Evolutionary conservation across 2,797 vertebrate genomes (phyloP).

Genomic region (Xerus rutilus): DNA sequence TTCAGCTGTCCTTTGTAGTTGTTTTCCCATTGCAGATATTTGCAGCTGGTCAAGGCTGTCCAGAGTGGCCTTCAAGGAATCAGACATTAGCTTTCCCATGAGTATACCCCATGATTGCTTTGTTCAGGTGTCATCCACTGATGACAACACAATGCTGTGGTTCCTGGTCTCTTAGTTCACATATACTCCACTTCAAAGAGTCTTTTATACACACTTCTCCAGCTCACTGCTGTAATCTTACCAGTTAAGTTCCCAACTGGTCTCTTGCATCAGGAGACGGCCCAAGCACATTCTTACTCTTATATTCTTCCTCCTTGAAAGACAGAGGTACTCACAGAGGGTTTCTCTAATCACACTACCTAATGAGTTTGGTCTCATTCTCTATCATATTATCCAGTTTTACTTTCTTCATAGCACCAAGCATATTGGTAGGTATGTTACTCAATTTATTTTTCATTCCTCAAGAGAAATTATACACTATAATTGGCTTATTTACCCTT

Average conservation of each 20-base stretch:
- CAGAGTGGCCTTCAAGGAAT: not conserved
- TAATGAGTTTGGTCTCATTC: conserved; percentile 27
- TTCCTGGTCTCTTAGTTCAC: conserved; percentile 19
- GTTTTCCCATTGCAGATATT: not conserved
- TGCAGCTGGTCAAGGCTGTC: not conserved
- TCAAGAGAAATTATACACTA: not conserved
- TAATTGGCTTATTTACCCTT: not conserved
- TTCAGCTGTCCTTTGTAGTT: not conserved
- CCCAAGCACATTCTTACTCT: not conserved
- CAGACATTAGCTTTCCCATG: not conserved
- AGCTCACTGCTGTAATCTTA: not conserved
- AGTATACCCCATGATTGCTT: not conserved
- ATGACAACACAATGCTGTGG: conserved; percentile 46
- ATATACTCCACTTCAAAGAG: not conserved
- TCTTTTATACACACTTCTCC: not conserved
- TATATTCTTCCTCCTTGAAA: not conserved
- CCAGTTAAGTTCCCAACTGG: not conserved
- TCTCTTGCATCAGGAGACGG: not conserved
- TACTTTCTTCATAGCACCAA: conserved; percentile 25
- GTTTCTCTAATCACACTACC: not conserved
- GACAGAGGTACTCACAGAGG: not conserved
- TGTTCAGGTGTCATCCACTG: not conserved
- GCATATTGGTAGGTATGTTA: not conserved
- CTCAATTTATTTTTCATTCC: not conserved
- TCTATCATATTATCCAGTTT: not conserved